Evolutionary conservation across 1,140 invertebrate genomes (phyloP).

Genomic region (Diuraphis noxia): DNA sequence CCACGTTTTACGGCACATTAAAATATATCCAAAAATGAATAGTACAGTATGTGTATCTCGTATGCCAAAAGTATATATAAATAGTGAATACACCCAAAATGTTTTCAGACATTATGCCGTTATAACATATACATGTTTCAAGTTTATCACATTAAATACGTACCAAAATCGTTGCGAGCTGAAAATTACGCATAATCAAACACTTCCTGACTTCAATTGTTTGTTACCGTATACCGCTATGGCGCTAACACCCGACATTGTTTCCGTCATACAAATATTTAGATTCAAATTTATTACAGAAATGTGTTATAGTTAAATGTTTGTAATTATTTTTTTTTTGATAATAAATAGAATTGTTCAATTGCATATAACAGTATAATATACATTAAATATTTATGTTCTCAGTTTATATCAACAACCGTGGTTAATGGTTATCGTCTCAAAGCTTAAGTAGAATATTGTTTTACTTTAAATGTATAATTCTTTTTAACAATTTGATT

Average conservation of each 20-base stretch:
- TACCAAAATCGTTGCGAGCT: not conserved
- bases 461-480: not conserved
- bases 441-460: not conserved
- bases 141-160: conserved; percentile 1
- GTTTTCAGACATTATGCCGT: not conserved
- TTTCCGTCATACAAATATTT: conserved; percentile 23
- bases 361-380: not conserved
- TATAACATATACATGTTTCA: conserved; percentile 12
- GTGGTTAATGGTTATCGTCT: not conserved
- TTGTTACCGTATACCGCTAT: not conserved
- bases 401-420: not conserved
- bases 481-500: not conserved
- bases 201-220: conserved; percentile 15
- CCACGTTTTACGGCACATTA: conserved; percentile 26
- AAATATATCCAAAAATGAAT: conserved; percentile 38
- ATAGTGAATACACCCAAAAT: conserved; percentile 19
- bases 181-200: conserved; percentile 43
- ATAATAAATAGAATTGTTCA: not conserved
- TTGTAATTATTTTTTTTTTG: not conserved
- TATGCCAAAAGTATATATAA: conserved; percentile 34
- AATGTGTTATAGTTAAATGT: not conserved
- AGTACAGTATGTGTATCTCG: not conserved
- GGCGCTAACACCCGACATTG: not conserved
- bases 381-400: not conserved
- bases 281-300: not conserved